Conservation (phyloP, 37 sponge, comb jelly and placozoan genomes). For the Agelas oroides region DNA sequence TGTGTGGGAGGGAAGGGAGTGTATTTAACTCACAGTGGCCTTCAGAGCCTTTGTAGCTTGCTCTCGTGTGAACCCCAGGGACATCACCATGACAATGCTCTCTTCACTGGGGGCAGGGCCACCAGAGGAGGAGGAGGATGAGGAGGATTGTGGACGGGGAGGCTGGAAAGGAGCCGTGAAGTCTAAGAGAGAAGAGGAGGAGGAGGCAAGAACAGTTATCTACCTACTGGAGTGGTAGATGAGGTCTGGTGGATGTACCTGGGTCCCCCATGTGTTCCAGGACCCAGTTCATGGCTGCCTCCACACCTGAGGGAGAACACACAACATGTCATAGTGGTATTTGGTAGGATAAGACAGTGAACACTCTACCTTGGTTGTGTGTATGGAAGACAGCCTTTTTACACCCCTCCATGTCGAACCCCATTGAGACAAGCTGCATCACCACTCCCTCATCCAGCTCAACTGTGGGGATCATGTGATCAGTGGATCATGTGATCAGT, state of each 20-base stretch:
- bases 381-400: constrained; percentile 87
- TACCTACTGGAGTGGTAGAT: too few species aligned
- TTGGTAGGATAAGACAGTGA: neutral
- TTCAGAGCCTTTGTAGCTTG: constrained; percentile 80
- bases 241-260: constrained; percentile 43
- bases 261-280: constrained; percentile 91
- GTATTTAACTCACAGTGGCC: constrained; percentile 68
- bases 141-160: neutral
- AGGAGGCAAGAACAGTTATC: neutral
- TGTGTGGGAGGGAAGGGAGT: too few species aligned
- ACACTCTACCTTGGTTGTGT: constrained; percentile 68
- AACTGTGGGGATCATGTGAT: constrained; percentile 20
- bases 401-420: constrained; percentile 90
- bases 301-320: constrained; percentile 56
- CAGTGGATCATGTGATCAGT: too few species aligned
- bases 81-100: constrained; percentile 63
- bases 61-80: constrained; percentile 85
- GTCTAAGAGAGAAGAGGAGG: constrained; percentile 37
- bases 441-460: constrained; percentile 80
- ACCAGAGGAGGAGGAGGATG: neutral
- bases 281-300: constrained; percentile 94
- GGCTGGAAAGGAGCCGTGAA: constrained; percentile 72
- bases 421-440: constrained; percentile 82
- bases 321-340: too few species aligned
- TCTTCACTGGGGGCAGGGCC: constrained; percentile 61